Conservation (phyloP, 2,113 vertebrate species). For the Tachuris rubrigastra region DNA sequence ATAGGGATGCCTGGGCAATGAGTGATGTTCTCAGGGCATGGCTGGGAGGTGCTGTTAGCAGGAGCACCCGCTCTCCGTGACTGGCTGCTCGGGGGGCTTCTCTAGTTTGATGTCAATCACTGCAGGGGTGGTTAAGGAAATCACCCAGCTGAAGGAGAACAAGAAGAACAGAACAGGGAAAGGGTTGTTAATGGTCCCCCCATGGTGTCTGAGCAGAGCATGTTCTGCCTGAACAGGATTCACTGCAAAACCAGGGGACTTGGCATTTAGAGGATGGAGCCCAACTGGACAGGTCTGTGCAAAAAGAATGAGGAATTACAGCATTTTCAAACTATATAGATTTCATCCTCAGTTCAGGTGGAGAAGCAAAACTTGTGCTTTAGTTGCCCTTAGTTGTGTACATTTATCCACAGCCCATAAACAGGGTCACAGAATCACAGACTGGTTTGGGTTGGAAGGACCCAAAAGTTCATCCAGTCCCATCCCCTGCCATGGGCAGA, state of each 20-base stretch:
- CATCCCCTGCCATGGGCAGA: not conserved
- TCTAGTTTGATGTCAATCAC: slow-evolving; percentile 92
- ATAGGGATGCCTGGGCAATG: slow-evolving; percentile 72
- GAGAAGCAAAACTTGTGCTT: not conserved
- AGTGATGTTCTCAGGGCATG: slow-evolving; percentile 48
- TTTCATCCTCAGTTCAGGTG: not conserved
- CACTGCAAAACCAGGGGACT: not conserved
- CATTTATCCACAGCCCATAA: not conserved
- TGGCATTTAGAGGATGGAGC: not conserved
- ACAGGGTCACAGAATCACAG: not conserved
- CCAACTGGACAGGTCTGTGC: accelerated
- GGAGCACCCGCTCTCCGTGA: slow-evolving; percentile 88
- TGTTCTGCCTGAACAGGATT: not conserved
- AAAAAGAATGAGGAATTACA: not conserved
- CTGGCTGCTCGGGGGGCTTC: slow-evolving; percentile 86
- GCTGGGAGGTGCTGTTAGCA: slow-evolving; percentile 78
- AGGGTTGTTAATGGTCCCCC: not conserved
- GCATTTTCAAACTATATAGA: not conserved
- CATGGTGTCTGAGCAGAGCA: not conserved
- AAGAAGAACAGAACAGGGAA: not conserved
- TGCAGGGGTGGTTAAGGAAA: slow-evolving; percentile 79
- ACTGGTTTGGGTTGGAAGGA: not conserved
- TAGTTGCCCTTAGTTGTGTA: accelerated
- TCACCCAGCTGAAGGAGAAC: not conserved
- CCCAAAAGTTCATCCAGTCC: not conserved